These are phyloP conservation scores for Periophthalmus magnuspinnatus DNA, from an alignment of 2,797 vertebrate genomes.

Conservation along the genomic window DNA sequence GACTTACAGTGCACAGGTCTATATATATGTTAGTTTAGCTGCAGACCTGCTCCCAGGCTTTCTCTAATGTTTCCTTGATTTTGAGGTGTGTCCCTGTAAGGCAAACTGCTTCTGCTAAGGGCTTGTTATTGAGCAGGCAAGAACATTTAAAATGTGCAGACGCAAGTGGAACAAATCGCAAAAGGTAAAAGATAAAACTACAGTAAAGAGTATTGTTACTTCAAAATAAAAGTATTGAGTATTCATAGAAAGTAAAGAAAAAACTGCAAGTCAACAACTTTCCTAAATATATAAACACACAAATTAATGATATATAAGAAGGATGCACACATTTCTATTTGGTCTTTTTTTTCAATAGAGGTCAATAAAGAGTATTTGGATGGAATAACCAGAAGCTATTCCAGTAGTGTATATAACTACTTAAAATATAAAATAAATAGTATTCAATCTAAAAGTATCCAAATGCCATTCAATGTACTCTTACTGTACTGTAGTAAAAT, in stretches of 20 bases:
- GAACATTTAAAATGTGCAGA: conserved; percentile 15
- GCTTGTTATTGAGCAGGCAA: conserved; percentile 18
- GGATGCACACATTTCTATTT: no score
- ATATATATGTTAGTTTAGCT: conserved; percentile 50
- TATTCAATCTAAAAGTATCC: not conserved
- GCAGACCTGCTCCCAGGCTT: conserved; percentile 32
- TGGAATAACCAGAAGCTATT: no score
- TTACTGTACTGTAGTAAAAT: no score
- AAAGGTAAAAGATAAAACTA: not conserved
- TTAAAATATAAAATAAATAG: not conserved
- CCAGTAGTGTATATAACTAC: no score
- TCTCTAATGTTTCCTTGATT: conserved; percentile 53
- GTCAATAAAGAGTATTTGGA: no score
- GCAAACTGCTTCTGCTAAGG: conserved; percentile 10
- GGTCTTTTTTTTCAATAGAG: no score
- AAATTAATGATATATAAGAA: no score
- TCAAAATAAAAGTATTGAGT: not conserved
- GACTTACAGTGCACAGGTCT: not conserved
- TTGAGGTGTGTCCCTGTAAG: not conserved
- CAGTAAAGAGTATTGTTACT: not conserved
- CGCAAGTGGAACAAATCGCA: not conserved
- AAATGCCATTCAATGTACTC: not conserved
- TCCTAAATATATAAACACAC: no score
- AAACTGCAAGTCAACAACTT: no score
- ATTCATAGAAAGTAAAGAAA: not conserved